These are phyloP conservation scores for Endotricha flammealis DNA, from an alignment of 2,888 invertebrate species.

Conservation along the genomic window DNA sequence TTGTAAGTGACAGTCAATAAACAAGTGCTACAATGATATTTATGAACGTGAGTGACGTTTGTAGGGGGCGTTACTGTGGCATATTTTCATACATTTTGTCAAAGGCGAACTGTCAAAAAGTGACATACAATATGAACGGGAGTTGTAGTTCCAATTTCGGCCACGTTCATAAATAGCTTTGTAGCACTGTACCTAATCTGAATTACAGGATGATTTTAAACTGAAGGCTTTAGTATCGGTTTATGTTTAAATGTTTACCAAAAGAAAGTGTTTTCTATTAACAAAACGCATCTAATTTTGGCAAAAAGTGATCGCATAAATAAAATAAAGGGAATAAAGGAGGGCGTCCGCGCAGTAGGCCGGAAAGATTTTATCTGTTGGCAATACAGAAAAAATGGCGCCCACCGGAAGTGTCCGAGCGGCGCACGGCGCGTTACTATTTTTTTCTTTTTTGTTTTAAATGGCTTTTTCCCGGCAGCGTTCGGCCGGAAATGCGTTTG, in stretches of 20 bases:
- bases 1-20: too few relatives aligned
- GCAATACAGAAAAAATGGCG: constrained; percentile 79
- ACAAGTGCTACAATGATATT: too few relatives aligned
- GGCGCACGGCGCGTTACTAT: constrained; percentile 74
- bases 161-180: too few relatives aligned
- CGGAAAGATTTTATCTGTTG: constrained; percentile 79
- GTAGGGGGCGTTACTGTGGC: too few relatives aligned
- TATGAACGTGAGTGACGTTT: too few relatives aligned
- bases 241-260: not conserved
- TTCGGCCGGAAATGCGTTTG: constrained; percentile 77
- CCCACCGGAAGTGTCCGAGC: constrained; percentile 79
- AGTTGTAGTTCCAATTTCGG: too few relatives aligned
- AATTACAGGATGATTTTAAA: too few relatives aligned
- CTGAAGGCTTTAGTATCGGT: too few relatives aligned
- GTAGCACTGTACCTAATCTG: too few relatives aligned
- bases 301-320: constrained; percentile 61
- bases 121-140: too few relatives aligned
- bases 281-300: constrained; percentile 46
- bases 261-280: constrained; percentile 6
- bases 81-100: too few relatives aligned
- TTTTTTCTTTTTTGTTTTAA: constrained; percentile 77
- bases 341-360: constrained; percentile 72
- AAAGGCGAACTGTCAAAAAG: too few relatives aligned
- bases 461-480: constrained; percentile 77
- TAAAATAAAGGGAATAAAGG: constrained; percentile 63